Percentiles rank a stretch among this genome's conserved stretches.
Conservation (phyloP, 2,797 vertebrate species). For the Harpagifer antarcticus region DNA sequence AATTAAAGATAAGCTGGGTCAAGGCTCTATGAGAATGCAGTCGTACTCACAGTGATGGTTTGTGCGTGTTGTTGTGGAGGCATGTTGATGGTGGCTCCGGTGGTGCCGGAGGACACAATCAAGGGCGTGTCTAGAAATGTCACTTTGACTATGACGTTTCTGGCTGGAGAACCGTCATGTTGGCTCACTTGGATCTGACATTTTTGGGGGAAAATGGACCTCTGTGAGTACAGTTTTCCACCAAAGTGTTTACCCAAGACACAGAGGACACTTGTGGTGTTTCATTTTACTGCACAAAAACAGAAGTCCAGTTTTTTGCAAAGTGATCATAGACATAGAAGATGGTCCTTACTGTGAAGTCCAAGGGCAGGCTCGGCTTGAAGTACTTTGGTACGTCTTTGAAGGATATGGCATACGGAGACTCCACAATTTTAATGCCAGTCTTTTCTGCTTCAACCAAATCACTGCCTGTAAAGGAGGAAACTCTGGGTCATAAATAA, state of each 20-base stretch:
- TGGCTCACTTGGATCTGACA: slow-evolving; percentile 79
- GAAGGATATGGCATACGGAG: slow-evolving; percentile 80
- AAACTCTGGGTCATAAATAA: not conserved
- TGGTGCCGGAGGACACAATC: slow-evolving; percentile 22
- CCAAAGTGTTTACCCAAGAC: not conserved
- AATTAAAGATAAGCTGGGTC: too few relatives aligned
- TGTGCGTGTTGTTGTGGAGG: fast-evolving
- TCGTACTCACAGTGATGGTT: slow-evolving; percentile 72
- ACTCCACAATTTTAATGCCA: slow-evolving; percentile 82
- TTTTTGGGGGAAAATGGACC: not conserved
- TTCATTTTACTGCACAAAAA: not conserved
- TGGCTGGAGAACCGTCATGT: slow-evolving; percentile 77
- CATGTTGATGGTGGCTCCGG: slow-evolving; percentile 74
- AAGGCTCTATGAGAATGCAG: not conserved
- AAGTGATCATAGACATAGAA: not conserved
- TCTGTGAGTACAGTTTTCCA: not conserved
- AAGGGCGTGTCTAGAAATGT: slow-evolving; percentile 46
- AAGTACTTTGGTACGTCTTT: slow-evolving; percentile 76
- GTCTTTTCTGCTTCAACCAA: slow-evolving; percentile 82
- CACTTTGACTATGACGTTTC: slow-evolving; percentile 70
- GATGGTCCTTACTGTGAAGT: slow-evolving; percentile 74
- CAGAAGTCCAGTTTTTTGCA: not conserved
- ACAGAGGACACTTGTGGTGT: not conserved
- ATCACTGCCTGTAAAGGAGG: slow-evolving; percentile 78
- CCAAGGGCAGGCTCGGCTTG: slow-evolving; percentile 82